A percentile compares a stretch with the other conserved stretches of the same genome.
These are phyloP conservation scores for Rhagoletis pomonella DNA, from an alignment of 1,140 invertebrate species.

Conservation along the genomic window DNA sequence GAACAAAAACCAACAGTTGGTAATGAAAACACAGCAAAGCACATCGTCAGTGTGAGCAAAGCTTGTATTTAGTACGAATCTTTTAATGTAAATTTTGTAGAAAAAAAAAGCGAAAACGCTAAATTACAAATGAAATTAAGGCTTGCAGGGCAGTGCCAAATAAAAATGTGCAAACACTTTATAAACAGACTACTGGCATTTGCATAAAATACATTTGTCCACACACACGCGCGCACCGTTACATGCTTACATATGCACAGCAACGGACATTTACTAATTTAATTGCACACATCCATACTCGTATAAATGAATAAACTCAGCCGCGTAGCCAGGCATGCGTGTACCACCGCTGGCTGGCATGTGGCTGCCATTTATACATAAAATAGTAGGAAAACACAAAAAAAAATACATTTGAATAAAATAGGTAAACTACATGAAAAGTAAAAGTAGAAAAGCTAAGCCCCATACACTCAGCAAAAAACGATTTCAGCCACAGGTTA, in stretches of 20 bases:
- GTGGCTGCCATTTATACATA: neutral
- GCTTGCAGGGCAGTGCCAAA: neutral
- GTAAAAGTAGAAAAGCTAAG: neutral
- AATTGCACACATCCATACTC: neutral
- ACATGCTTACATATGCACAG: neutral
- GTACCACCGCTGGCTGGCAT: neutral
- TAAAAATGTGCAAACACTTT: slow-evolving; percentile 19
- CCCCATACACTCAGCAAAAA: neutral
- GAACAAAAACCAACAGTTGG: neutral
- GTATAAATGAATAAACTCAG: neutral
- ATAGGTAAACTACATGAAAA: neutral
- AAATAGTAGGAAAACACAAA: neutral
- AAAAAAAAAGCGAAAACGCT: neutral
- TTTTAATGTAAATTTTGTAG: neutral
- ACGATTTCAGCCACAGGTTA: neutral
- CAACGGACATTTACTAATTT: slow-evolving; percentile 26
- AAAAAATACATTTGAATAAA: neutral
- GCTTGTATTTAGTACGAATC: neutral
- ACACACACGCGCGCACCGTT: neutral
- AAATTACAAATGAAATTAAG: slow-evolving; percentile 47
- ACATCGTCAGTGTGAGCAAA: neutral
- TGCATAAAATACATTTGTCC: no score
- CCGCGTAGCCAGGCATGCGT: neutral
- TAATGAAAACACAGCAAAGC: slow-evolving; percentile 21
- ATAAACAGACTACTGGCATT: slow-evolving; percentile 2